phyloP scores from a whole-genome alignment of 2,113 vertebrate species.

The Helogale parvula region DNA sequence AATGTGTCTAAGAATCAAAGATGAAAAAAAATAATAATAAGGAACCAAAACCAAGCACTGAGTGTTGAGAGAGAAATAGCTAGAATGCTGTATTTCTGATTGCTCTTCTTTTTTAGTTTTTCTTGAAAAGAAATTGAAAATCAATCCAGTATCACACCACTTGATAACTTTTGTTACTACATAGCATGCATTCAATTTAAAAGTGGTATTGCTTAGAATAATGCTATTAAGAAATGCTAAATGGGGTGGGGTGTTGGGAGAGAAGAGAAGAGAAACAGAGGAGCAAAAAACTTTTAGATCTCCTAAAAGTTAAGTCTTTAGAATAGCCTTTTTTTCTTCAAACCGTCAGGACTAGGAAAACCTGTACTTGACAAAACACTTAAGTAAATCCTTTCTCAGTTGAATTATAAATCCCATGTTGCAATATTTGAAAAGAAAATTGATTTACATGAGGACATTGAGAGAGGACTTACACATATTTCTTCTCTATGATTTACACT shows the following conservation, averaged over 20 bases:
- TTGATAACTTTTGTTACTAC: conserved; percentile 50
- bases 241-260: neutral
- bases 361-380: neutral
- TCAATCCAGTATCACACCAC: neutral
- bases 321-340: neutral
- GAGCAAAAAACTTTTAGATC: neutral
- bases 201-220: conserved; percentile 40
- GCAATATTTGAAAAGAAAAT: neutral
- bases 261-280: neutral
- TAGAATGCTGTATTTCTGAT: neutral
- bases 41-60: neutral
- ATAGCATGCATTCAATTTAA: conserved; percentile 28
- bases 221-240: conserved; percentile 17
- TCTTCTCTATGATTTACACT: neutral
- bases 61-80: neutral
- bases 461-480: neutral
- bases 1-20: neutral
- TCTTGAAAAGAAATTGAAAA: conserved; percentile 70
- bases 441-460: neutral
- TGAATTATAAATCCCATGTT: neutral
- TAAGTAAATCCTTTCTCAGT: neutral
- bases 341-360: neutral
- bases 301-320: conserved; percentile 32
- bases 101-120: conserved; percentile 37
- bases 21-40: neutral